Percentiles rank a stretch among this genome's conserved stretches.
phyloP scores from a whole-genome alignment of 2,888 invertebrate species.

The Homarus gammarus region DNA sequence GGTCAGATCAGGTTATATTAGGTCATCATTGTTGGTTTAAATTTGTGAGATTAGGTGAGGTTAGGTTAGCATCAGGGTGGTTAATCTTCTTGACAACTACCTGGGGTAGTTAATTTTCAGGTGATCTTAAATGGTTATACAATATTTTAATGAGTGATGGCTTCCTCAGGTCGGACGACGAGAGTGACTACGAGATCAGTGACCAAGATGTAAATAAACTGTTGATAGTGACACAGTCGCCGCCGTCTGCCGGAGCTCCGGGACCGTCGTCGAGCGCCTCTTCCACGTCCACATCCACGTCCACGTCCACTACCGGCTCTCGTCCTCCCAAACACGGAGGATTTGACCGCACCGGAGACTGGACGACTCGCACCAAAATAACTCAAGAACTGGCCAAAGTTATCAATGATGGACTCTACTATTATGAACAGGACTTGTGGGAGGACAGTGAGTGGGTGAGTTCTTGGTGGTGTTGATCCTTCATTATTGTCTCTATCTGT shows the following conservation, averaged over 20 bases:
- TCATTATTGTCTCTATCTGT: no score
- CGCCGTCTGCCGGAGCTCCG: constrained; percentile 77
- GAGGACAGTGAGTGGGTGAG: constrained; percentile 83
- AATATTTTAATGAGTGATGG: background rate
- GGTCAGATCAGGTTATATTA: no score
- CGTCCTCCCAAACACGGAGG: constrained; percentile 89
- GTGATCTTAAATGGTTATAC: constrained; percentile 11
- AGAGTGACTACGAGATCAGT: constrained; percentile 87
- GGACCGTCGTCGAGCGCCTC: background rate
- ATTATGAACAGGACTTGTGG: constrained; percentile 98
- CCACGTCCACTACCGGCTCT: constrained; percentile 30
- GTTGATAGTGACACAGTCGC: constrained; percentile 93
- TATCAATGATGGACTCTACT: constrained; percentile 97
- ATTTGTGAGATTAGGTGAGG: no score
- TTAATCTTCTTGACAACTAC: background rate
- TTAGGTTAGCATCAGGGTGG: no score
- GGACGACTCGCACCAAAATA: constrained; percentile 94
- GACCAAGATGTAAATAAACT: constrained; percentile 96
- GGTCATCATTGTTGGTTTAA: no score
- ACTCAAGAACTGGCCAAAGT: constrained; percentile 95
- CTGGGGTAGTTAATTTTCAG: no score
- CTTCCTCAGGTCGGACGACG: constrained; percentile 73
- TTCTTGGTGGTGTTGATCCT: no score
- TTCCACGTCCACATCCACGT: constrained; percentile 51
- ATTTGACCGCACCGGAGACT: constrained; percentile 94